These are phyloP conservation scores for Phymorhynchus buccinoides DNA, from an alignment of 1,140 invertebrate genomes.

Conservation along the genomic window DNA sequence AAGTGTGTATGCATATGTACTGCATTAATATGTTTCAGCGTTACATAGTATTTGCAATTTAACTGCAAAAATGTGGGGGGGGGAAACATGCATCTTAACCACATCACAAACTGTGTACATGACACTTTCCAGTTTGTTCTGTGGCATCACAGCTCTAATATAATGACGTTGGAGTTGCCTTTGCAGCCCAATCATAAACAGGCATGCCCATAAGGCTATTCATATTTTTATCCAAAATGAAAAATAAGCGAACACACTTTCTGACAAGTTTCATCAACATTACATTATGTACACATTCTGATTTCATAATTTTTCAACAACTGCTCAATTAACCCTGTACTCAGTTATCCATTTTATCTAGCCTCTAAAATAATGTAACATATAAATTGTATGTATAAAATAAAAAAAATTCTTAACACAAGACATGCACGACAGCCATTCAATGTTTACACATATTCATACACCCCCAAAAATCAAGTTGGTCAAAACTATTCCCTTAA, in stretches of 20 bases:
- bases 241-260: background rate
- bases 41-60: background rate
- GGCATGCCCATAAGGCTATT: background rate
- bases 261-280: background rate
- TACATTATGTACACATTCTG: background rate
- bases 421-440: background rate
- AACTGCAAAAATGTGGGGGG: no score
- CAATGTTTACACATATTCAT: background rate
- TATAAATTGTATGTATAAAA: background rate
- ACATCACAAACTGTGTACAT: background rate
- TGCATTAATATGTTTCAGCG: background rate
- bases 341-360: background rate
- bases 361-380: background rate
- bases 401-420: background rate
- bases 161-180: no score
- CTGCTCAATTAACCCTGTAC: background rate
- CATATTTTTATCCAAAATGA: background rate
- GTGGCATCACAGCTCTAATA: background rate
- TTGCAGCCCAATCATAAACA: background rate
- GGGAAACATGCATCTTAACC: background rate
- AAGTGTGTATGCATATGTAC: background rate
- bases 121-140: background rate
- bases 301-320: background rate
- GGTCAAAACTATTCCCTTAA: no score
- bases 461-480: no score